Conservation (phyloP, 2,113 vertebrate species). For the Carassius gibelio region DNA sequence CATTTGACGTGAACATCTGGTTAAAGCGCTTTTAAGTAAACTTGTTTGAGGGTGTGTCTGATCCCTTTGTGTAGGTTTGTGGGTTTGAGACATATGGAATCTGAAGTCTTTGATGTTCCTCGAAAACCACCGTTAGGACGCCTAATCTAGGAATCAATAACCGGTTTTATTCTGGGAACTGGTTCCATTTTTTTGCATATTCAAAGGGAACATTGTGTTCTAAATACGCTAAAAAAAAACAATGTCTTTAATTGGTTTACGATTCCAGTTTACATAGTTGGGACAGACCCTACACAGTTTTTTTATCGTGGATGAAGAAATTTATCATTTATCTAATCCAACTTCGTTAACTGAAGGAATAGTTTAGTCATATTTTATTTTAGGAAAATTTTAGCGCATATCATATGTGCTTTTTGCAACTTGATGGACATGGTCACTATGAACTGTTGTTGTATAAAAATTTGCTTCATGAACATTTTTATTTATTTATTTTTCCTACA, state of each 20-base stretch:
- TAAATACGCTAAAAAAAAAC: background rate
- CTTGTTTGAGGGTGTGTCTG: background rate
- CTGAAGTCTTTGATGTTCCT: background rate
- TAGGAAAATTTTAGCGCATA: background rate
- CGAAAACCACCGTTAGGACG: background rate
- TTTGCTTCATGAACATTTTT: background rate
- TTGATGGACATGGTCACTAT: background rate
- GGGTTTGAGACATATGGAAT: background rate
- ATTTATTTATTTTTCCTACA: too few relatives aligned
- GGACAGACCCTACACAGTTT: background rate
- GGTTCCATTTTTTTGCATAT: background rate
- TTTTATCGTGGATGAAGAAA: background rate
- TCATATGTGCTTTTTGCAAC: background rate
- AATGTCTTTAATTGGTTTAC: background rate
- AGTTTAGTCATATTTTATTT: background rate
- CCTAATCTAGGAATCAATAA: background rate
- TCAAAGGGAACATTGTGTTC: background rate
- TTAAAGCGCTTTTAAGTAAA: background rate
- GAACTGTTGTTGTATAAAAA: background rate
- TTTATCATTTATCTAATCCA: background rate
- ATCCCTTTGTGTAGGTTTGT: background rate
- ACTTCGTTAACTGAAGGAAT: background rate
- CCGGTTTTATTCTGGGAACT: background rate
- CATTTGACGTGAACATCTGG: background rate
- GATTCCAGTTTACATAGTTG: background rate